Evolutionary conservation across 2,888 invertebrate genomes (phyloP).

Genomic region (Drosophila subquinaria): DNA sequence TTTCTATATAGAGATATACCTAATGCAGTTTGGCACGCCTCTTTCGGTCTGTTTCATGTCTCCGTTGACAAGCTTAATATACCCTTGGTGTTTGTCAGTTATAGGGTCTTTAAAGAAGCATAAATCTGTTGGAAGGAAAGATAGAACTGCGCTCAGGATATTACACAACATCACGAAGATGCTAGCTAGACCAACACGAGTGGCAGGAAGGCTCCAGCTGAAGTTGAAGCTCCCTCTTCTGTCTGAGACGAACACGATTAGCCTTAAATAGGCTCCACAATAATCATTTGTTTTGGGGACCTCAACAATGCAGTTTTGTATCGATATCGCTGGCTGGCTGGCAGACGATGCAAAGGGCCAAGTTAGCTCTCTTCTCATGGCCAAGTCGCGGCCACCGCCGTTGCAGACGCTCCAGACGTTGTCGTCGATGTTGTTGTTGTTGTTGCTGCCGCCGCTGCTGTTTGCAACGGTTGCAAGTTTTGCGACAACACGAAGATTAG

Average conservation of each 20-base stretch:
- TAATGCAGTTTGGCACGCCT: no score
- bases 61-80: background rate
- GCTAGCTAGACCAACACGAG: constrained; percentile 34
- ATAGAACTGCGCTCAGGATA: constrained; percentile 32
- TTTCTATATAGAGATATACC: no score
- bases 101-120: constrained; percentile 13
- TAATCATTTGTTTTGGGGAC: constrained; percentile 75
- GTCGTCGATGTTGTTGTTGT: constrained; percentile 39
- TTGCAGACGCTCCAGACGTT: constrained; percentile 39
- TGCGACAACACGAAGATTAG: constrained; percentile 82
- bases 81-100: background rate
- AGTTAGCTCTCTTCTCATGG: constrained; percentile 33
- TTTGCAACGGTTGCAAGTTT: constrained; percentile 71
- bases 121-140: constrained; percentile 21
- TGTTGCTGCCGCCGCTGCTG: constrained; percentile 50
- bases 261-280: constrained; percentile 73
- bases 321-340: constrained; percentile 49
- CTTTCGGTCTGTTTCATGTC: no score
- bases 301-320: constrained; percentile 65
- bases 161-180: constrained; percentile 63
- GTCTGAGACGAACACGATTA: constrained; percentile 66
- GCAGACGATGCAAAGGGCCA: constrained; percentile 9
- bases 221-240: constrained; percentile 7
- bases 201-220: constrained; percentile 10
- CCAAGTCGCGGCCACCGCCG: constrained; percentile 70